Base-by-base conservation (phyloP, 2,113 vertebrate genomes). In the Tyto alba region DNA sequence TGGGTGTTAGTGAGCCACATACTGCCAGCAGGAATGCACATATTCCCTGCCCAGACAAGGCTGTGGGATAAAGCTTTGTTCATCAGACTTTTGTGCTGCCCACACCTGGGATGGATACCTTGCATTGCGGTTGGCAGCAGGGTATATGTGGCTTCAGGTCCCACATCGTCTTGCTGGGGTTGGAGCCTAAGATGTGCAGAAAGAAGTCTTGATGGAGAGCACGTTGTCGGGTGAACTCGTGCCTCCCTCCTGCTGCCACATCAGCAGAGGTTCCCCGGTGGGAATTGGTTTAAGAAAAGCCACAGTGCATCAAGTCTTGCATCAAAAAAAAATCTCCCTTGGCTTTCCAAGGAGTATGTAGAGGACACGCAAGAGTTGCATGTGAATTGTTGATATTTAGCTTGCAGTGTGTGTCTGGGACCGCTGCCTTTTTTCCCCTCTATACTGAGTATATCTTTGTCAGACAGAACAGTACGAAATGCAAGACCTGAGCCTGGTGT, bases 381-480 rank as follows among this genome's bases (percentile, higher is more conserved):
- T 26, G 19, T 34, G 55, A 43, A 34, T 63, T 76, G 26, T 7
- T 43, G 41, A 25, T 87, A n/a, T 6, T 59, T 40, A 36, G 9
- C 19, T 53, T 59, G 52, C 36, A 23, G 45, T 47, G 36, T 10
- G 12, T 56, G n/a, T 12, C 36, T 57, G 52, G 57, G 34, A 10
- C 41, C 0, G 6, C 36, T 72, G 55, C 62, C 40, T 66, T 60
- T 85, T 29, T 8, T 5, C 14, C 36, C 11, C 27, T 45, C 18
- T 34, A 2, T 21, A 2, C 56, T 23, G 30, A 27, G 6, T 13
- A 1, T 40, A 7, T 55, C 26, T n/a, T 22, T 1, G 2, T 34
- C 26, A 13, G 14, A 4, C 0, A 63, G 79, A 41, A 22, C 26
- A 36, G 57, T 5, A 9, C 0, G 1, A 38, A 57, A 12, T 26